Evolutionary conservation across 2,888 invertebrate species (phyloP).

Genomic region (Lepetodrilus schrolli): DNA sequence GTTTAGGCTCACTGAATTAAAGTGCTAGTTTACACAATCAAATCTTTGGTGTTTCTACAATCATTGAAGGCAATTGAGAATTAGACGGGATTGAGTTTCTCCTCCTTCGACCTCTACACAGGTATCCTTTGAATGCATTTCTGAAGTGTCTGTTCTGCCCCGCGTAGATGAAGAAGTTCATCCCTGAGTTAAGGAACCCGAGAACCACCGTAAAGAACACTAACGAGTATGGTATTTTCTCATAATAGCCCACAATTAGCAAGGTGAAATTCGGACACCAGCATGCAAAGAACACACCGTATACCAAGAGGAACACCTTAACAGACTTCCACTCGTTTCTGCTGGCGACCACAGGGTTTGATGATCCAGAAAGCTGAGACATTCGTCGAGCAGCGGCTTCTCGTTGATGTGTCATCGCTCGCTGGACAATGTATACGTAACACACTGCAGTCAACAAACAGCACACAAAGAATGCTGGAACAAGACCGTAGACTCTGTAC

Average conservation of each 20-base stretch:
- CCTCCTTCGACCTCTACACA: not conserved
- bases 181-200: constrained; percentile 37
- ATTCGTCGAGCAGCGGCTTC: not conserved
- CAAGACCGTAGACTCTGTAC: not conserved
- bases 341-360: not conserved
- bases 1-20: no score
- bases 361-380: not conserved
- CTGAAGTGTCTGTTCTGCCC: constrained; percentile 37
- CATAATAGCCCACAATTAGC: constrained; percentile 33
- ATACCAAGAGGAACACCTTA: constrained; percentile 37
- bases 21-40: no score
- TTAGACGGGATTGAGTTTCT: not conserved
- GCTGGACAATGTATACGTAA: constrained; percentile 3
- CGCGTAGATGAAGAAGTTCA: constrained; percentile 38
- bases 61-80: no score
- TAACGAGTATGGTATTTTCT: constrained; percentile 24
- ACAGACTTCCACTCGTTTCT: constrained; percentile 29
- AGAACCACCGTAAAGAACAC: constrained; percentile 23
- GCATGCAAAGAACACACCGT: constrained; percentile 38
- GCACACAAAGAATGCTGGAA: not conserved
- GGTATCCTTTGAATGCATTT: constrained; percentile 24
- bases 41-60: no score
- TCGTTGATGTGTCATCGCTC: not conserved
- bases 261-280: constrained; percentile 37
- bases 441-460: not conserved